Evolutionary conservation across 2,888 invertebrate species (phyloP), one percentile per base, ranked within the genome.

Genomic region (Dynastes tityus): DNA sequence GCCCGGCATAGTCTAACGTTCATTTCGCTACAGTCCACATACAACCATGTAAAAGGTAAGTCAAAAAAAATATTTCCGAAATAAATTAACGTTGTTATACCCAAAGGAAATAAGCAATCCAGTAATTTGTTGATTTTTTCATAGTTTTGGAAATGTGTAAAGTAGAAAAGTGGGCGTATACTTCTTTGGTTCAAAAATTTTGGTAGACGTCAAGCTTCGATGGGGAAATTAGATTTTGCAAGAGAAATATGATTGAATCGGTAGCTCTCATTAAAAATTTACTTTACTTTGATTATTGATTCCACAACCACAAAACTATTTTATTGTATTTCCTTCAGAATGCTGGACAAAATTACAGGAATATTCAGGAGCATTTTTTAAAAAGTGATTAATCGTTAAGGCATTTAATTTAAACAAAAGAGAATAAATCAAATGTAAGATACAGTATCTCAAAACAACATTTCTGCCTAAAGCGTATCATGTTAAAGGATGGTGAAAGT

Each of bases 41-140:
- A 74, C 80, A 82, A 85, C 81, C 82, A 85, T 85, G 85, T 85
- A 85, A 85, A 80, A 84, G 85, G 85, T 85, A 81, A 83, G 85
- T 80, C 22, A 9, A 29, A 67, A 16, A 51, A 13, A 68, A 45
- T 45, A 45, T 11, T 8, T 8, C 45, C 8, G 11, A 45, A 45
- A 11, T 8, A 45, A 22, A 45, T 45, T 45, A 45, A 45, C 11
- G 45, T 45, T 11, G 45, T 45, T 11, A 2, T 11, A 45, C 2
- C 45, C 2, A 45, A 45, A 2, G 6, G 5, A 29, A 27, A 9
- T 8, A 6, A 58, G 27, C 8, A 2, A 45, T 8, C 2, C 3
- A 22, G 5, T 16, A 64, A 40, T 37, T 37, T 64, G 16, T 32
- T 8, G 27, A 32, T 32, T 64, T 37, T 32, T 37, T 13, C 45